Evolutionary conservation across 1,140 invertebrate species (phyloP).

Genomic region (Anastrepha obliqua): DNA sequence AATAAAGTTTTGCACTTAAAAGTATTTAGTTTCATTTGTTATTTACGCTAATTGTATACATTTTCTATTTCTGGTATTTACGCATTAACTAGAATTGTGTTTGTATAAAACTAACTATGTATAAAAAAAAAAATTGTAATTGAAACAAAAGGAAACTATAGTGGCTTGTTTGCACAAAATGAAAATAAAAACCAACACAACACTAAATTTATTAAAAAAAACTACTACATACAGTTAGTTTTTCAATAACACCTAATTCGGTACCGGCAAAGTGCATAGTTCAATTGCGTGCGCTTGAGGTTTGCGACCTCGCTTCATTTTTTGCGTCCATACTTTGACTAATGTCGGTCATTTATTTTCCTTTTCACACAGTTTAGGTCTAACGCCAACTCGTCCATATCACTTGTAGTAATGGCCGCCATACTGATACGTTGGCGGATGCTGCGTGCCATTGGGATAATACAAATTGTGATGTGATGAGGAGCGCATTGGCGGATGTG

Average conservation of each 20-base stretch:
- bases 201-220: slow-evolving; percentile 9
- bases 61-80: background rate
- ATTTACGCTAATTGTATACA: background rate
- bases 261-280: slow-evolving; percentile 18
- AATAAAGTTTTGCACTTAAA: background rate
- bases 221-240: background rate
- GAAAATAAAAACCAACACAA: slow-evolving; percentile 8
- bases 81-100: slow-evolving; percentile 19
- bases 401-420: slow-evolving; percentile 65
- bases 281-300: slow-evolving; percentile 1
- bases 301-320: background rate
- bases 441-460: slow-evolving; percentile 63
- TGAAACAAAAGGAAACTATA: background rate
- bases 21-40: background rate
- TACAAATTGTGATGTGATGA: slow-evolving; percentile 77
- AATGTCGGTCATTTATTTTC: background rate
- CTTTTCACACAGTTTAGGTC: background rate
- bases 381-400: background rate
- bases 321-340: background rate
- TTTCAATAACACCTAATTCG: background rate
- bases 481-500: slow-evolving; percentile 70
- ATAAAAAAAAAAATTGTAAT: too few relatives aligned
- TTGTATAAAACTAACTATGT: slow-evolving; percentile 24
- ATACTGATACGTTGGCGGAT: slow-evolving; percentile 69
- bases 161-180: background rate